Percentiles rank a stretch among this genome's conserved stretches.
Evolutionary conservation across 2,113 vertebrate species (phyloP).

Genomic region (Malaclemys terrapin): DNA sequence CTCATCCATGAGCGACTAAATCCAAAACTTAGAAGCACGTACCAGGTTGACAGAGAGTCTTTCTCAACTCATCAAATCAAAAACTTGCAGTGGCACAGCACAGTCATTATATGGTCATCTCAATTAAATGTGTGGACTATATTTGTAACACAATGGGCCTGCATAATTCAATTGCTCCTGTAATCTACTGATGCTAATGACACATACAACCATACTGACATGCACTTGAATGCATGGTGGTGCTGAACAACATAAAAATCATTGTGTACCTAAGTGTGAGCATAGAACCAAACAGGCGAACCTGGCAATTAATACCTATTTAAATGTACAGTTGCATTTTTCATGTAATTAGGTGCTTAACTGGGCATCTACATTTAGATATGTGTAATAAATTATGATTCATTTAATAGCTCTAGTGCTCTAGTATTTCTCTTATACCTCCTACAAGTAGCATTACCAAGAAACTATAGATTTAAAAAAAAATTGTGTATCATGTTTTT

Average conservation of each 20-base stretch:
- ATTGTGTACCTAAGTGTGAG: slow-evolving; percentile 36
- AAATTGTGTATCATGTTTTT: background rate
- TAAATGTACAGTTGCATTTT: slow-evolving; percentile 45
- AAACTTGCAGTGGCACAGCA: background rate
- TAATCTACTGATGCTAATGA: slow-evolving; percentile 20
- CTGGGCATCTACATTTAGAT: slow-evolving; percentile 32
- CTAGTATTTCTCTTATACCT: slow-evolving; percentile 19
- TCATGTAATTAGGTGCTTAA: slow-evolving; percentile 65
- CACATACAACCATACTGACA: slow-evolving; percentile 12
- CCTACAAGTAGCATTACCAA: background rate
- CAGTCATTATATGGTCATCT: background rate
- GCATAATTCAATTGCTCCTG: background rate
- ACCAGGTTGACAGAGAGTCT: background rate
- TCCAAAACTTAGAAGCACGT: slow-evolving; percentile 36
- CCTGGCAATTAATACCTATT: slow-evolving; percentile 55
- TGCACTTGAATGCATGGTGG: slow-evolving; percentile 9
- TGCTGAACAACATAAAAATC: background rate
- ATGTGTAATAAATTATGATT: slow-evolving; percentile 8
- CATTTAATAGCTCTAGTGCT: slow-evolving; percentile 19
- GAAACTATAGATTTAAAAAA: background rate
- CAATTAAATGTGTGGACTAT: slow-evolving; percentile 10
- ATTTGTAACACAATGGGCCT: background rate
- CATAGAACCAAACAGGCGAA: slow-evolving; percentile 3
- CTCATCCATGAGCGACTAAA: slow-evolving; percentile 18
- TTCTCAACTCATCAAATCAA: slow-evolving; percentile 30